Conservation (phyloP, 2,113 vertebrate genomes). For the cattle (Bos taurus) region ARS-UCD2.0 NC_037343.1:42095001-42095500, state of each 20-base stretch:
- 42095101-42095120: neutral
- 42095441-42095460: neutral
- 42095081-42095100: neutral
- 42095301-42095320: accelerated
- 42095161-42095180: neutral
- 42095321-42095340: neutral
- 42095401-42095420: neutral
- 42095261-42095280: neutral
- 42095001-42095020: neutral
- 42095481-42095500: neutral
- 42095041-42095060: neutral
- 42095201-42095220: neutral
- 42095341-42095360: neutral
- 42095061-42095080: neutral
- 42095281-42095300: neutral
- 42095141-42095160: neutral
- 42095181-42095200: neutral
- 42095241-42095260: neutral
- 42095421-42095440: neutral
- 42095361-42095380: neutral
- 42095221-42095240: neutral
- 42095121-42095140: accelerated
- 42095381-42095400: neutral
- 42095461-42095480: neutral
- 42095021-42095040: neutral